Conservation (phyloP, 2,888 invertebrate species). For the Dolichomitus sp. region DNA sequence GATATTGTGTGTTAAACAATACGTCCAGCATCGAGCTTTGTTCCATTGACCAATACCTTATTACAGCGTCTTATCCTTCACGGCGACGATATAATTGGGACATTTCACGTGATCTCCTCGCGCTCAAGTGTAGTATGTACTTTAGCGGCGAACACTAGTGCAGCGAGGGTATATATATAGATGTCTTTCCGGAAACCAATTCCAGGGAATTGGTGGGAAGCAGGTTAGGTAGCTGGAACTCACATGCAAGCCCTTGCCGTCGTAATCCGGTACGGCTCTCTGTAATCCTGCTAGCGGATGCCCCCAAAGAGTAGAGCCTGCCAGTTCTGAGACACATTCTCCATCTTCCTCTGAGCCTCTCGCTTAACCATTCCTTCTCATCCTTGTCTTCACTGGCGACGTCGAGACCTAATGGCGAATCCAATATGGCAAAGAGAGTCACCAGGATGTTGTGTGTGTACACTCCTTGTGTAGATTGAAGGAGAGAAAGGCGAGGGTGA, state of each 20-base stretch:
- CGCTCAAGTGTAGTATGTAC: not conserved
- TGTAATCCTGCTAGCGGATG: slow-evolving; percentile 46
- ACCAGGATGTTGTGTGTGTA: slow-evolving; percentile 33
- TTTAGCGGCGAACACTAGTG: not conserved
- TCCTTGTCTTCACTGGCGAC: slow-evolving; percentile 25
- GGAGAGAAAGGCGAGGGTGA: slow-evolving; percentile 4
- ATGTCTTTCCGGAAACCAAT: slow-evolving; percentile 68
- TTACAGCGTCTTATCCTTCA: slow-evolving; percentile 39
- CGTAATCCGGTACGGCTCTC: slow-evolving; percentile 38
- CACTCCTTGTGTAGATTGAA: slow-evolving; percentile 28
- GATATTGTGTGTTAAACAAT: not conserved
- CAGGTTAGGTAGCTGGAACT: slow-evolving; percentile 13
- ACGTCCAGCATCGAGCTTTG: not conserved
- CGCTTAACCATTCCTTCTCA: not conserved
- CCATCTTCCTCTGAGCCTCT: not conserved
- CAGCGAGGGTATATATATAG: not conserved
- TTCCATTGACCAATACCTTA: not conserved
- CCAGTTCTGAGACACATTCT: slow-evolving; percentile 23
- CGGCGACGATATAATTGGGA: slow-evolving; percentile 50
- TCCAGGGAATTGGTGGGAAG: slow-evolving; percentile 55
- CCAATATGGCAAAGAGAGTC: slow-evolving; percentile 70
- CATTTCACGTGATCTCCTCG: slow-evolving; percentile 46
- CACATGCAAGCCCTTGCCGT: slow-evolving; percentile 13
- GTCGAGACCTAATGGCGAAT: slow-evolving; percentile 69
- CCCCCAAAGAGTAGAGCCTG: slow-evolving; percentile 43